Base-by-base conservation (phyloP, 2,113 vertebrate genomes). In the Neolamprologus falcicula region DNA sequence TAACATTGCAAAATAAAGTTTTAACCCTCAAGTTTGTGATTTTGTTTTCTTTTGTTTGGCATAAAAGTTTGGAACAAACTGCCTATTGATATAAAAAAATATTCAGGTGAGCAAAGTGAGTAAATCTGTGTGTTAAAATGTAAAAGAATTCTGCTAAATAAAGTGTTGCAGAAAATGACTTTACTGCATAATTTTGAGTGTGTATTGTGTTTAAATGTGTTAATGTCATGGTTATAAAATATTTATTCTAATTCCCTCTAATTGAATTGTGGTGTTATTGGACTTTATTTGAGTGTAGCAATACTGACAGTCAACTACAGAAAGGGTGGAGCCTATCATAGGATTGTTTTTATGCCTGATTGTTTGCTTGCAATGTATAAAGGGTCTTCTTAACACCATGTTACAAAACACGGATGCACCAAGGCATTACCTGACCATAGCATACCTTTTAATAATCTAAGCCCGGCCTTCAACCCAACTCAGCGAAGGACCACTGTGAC, bases 401-500 rank as follows among this genome's bases (percentile, higher is more conserved):
- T 66, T 55, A 80, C 37, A 35, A 79, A 82, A 55, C 52, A 80
- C 33, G 21, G 21, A 78, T 10, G 47, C 37, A 52, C 11, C 19
- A 37, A 78, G 57, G 85, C 55, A 50, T 83, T 9, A 87, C n/a
- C 12, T 57, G 13, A 71, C 42, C 26, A 53, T 7, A 83, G 35
- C 37, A 11, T 42, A 88, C 45, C 40, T 88, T 57, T 78, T 84
- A 92, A 90, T 83, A 90, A 86, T 94, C 81, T 90, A 63, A 86
- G 63, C 80, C 83, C 40, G 78, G 53, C 91, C 93, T 93, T 93
- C 66, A 88, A 52, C 88, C 31, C 84, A 86, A 78, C 9, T 83
- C 21, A 80, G 76, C 92, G 83, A 94, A 81, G 42, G 81, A 91
- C 91, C 45, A 42, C 50, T 24, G 42, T 7, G 24, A 61, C 40